Evolutionary conservation across 2,888 invertebrate genomes (phyloP).

Genomic region (Ctenicera cuprea): DNA sequence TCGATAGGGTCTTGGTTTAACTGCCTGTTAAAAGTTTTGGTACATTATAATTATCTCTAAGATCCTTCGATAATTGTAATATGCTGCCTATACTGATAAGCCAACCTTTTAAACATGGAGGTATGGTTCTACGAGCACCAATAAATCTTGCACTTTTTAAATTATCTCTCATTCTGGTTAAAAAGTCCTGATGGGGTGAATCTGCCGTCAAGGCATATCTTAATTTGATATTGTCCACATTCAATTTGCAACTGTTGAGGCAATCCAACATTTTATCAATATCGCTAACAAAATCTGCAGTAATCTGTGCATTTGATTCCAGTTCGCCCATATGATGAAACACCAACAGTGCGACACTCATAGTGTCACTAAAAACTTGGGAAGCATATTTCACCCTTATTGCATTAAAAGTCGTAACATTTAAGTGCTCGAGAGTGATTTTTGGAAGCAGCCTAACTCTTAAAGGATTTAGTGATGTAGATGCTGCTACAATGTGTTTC

Average conservation of each 20-base stretch:
- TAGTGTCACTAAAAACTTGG: constrained; percentile 38
- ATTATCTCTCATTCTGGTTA: constrained; percentile 2
- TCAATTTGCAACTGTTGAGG: neutral
- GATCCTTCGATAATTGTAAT: constrained; percentile 1
- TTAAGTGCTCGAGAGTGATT: constrained; percentile 27
- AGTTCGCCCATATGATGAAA: constrained; percentile 30
- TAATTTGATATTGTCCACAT: neutral
- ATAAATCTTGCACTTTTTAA: neutral
- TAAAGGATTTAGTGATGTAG: constrained; percentile 26
- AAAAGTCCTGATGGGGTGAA: constrained; percentile 3
- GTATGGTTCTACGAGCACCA: neutral
- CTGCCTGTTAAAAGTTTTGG: neutral
- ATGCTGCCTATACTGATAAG: constrained; percentile 12
- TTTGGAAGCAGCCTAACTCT: constrained; percentile 38
- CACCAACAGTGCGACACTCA: constrained; percentile 41
- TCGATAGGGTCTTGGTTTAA: neutral
- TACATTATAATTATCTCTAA: neutral
- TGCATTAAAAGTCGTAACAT: constrained; percentile 31
- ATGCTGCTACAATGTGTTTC: constrained; percentile 22
- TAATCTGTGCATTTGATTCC: constrained; percentile 28
- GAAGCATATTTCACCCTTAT: constrained; percentile 40
- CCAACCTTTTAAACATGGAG: constrained; percentile 29
- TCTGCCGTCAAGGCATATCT: neutral
- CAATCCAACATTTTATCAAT: neutral
- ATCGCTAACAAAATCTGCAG: neutral